Evolutionary conservation across 2,888 invertebrate species (phyloP).

Genomic region (Pyralis farinalis): DNA sequence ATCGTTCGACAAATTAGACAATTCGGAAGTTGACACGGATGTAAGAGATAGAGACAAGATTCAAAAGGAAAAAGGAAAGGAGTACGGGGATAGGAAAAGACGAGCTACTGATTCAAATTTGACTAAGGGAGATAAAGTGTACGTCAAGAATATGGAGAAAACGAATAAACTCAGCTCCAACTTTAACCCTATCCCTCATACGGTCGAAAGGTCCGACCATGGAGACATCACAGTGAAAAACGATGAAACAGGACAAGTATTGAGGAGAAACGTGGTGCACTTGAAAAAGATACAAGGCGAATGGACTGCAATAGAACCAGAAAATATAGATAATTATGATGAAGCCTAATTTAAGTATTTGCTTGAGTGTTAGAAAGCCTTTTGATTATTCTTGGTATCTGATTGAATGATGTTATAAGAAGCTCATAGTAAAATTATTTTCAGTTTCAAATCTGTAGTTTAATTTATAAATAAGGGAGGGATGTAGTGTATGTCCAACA

Average conservation of each 20-base stretch:
- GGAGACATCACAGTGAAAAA: constrained; percentile 17
- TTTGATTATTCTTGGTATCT: too few species aligned
- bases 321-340: neutral
- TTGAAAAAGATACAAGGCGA: constrained; percentile 11
- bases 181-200: constrained; percentile 16
- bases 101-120: constrained; percentile 13
- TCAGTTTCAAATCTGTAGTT: too few species aligned
- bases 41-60: constrained; percentile 22
- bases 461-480: too few species aligned
- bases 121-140: constrained; percentile 22
- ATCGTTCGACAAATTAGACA: constrained; percentile 8
- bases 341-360: too few species aligned
- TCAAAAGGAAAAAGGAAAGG: constrained; percentile 21
- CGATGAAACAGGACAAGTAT: constrained; percentile 19
- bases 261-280: constrained; percentile 18
- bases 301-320: too few species aligned
- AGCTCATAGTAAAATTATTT: too few species aligned
- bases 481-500: too few species aligned
- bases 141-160: constrained; percentile 21
- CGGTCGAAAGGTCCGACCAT: constrained; percentile 9
- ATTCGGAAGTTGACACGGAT: constrained; percentile 15
- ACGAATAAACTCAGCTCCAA: too few species aligned
- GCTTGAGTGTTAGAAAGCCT: too few species aligned
- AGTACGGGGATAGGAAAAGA: constrained; percentile 17
- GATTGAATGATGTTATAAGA: too few species aligned